These are phyloP conservation scores for Cactoblastis cactorum DNA, from an alignment of 2,888 invertebrate genomes.

Conservation along the genomic window DNA sequence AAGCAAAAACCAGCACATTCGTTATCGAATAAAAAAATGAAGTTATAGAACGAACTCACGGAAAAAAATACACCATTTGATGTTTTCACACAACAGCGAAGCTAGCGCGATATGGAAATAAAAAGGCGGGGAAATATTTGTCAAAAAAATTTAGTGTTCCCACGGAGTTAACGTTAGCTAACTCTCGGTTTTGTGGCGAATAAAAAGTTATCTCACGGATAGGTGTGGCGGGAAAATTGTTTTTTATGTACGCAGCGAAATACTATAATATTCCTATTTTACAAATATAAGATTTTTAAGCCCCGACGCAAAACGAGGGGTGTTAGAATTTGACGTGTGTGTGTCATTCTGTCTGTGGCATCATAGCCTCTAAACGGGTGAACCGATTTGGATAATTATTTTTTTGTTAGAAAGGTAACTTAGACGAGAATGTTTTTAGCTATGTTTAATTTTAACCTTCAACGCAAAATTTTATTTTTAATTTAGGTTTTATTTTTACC, in stretches of 20 bases:
- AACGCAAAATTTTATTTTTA: too few species aligned
- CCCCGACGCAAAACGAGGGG: too few species aligned
- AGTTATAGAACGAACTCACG: not conserved
- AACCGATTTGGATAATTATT: too few species aligned
- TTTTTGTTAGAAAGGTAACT: too few species aligned
- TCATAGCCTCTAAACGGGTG: too few species aligned
- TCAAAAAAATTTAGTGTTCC: constrained; percentile 1
- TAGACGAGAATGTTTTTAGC: too few species aligned
- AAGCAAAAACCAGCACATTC: not conserved
- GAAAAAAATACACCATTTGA: not conserved
- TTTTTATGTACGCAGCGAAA: not conserved
- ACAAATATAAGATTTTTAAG: too few species aligned
- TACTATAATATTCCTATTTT: too few species aligned
- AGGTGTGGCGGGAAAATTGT: not conserved
- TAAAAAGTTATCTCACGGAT: not conserved
- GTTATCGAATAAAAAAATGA: constrained; percentile 1
- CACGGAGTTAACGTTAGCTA: not conserved
- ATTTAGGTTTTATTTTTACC: too few species aligned
- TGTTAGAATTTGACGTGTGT: too few species aligned
- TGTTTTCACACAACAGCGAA: not conserved
- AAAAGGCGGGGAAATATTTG: constrained; percentile 7
- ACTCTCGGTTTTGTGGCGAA: constrained; percentile 2
- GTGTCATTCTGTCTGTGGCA: too few species aligned
- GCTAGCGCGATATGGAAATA: constrained; percentile 7
- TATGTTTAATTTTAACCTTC: too few species aligned